Conservation (phyloP, 1,140 invertebrate genomes). For the Habropoda laboriosa region DNA sequence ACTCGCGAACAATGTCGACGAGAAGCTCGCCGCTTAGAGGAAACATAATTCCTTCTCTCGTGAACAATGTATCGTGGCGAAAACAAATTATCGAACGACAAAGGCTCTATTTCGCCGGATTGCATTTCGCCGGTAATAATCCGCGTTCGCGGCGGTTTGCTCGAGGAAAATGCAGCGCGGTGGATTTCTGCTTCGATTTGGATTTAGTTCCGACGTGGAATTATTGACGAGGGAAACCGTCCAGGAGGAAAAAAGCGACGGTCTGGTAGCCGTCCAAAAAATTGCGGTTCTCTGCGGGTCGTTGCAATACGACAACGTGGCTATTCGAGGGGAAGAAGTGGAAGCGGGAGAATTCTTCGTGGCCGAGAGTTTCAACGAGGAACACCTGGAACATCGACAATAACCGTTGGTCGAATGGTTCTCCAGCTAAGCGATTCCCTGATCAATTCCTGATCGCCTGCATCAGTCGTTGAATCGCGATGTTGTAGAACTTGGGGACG, state of each 20-base stretch:
- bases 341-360: neutral
- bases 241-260: no score
- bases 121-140: constrained; percentile 8
- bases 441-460: neutral
- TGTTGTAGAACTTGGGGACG: neutral
- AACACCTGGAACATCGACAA: neutral
- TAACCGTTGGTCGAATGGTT: neutral
- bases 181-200: constrained; percentile 6
- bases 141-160: neutral
- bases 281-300: neutral
- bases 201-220: constrained; percentile 16
- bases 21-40: no score
- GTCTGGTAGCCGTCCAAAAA: constrained; percentile 4
- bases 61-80: neutral
- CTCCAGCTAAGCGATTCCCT: neutral
- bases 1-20: neutral
- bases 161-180: constrained; percentile 9
- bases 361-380: neutral
- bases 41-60: neutral
- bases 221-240: neutral
- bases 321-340: neutral
- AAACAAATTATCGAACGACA: constrained; percentile 28
- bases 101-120: neutral
- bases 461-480: neutral
- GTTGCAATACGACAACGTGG: no score